Base-by-base conservation (phyloP, 2,797 vertebrate genomes). In the Gadopsis bispinosus region DNA sequence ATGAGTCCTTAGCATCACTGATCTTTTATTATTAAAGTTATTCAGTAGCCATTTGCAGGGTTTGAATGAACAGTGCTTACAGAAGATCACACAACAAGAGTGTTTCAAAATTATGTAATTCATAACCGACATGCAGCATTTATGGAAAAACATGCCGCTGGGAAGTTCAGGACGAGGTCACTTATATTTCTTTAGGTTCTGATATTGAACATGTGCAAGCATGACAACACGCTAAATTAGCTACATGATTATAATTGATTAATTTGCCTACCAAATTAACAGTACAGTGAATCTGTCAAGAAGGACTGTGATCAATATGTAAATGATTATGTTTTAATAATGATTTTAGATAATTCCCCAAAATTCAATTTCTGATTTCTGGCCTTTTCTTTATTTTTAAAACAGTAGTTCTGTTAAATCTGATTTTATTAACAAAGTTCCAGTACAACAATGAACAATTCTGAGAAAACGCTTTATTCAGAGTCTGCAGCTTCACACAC, bases 1-100 rank as follows among this genome's bases (percentile, higher is more conserved):
- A 91, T 63, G 73, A 86, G 84, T 92, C 84, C 89, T 92, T 89
- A 88, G 86, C 84, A 83, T 78, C 82, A 75, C 82, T 81, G 87
- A 91, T 93, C 83, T 93, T 92, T 92, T 93, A 91, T 92, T 93
- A 91, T 91, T 92, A 85, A 91, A 89, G 84, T 88, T 88, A 75
- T 84, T 85, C 85, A 73, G 82, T 86, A 80, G 88, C 81, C 81
- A 83, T 88, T 87, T 85, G 67, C 79, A 50, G 62, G 81, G 70
- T 85, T 80, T 77, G 87, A 93, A 89, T 77, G 89, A 91, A 86
- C 73, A 77, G 77, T 73, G 79, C 87, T 91, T 89, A 86, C 79
- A 79, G 76, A 87, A 77, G 83, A 89, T 87, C 84, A 88, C 78
- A 88, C 77, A 41, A 86, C 78, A 70, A 4, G 39, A 74, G 68